Base-by-base conservation (phyloP, 2,113 vertebrate genomes). In the Syrrhaptes paradoxus region DNA sequence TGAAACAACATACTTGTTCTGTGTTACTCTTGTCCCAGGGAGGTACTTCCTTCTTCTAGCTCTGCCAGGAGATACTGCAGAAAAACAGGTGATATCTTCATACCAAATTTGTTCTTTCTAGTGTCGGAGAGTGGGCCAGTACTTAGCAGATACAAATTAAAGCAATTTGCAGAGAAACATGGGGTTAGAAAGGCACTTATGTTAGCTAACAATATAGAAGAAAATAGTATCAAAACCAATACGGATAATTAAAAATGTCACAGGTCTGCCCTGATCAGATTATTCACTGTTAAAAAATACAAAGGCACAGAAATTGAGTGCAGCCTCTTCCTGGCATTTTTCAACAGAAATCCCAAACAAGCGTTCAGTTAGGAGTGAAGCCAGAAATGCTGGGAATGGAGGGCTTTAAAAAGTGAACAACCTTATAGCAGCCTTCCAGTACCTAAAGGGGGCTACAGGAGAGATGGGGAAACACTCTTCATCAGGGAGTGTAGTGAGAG, bases 1-100 rank as follows among this genome's bases (percentile, higher is more conserved):
- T 31, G 63, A 38, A 83, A 38, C 0, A 0, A 48, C 0, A 0
- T 17, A 13, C 31, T n/a, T 32, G 25, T 43, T 61, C 31, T 32
- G 15, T 1, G 0, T n/a, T 74, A 12, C 32, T 55, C 9, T 79
- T 16, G 18, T 72, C 55, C 45, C 43, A 46, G 48, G 28, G 25
- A 86, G 15, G 10, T 76, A 8, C 38, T 78, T 48, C 18, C 24
- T 63, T 10, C 52, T 62, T 62, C 31, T 41, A 3, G 28, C 19
- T 55, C 43, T 72, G 34, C 7, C 17, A 49, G 45, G 15, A 78
- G 17, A 58, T 26, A n/a, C 11, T 28, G 9, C 1, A 25, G 61
- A 45, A 85, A 81, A 75, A 10, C 17, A 74, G 11, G 9, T 25
- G 41, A 10, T n/a, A 28, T 81, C 48, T 85, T 67, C 1, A 13